These are phyloP conservation scores for Thamnophis sirtalis DNA, from an alignment of 2,113 vertebrate species.

Conservation along the genomic window DNA sequence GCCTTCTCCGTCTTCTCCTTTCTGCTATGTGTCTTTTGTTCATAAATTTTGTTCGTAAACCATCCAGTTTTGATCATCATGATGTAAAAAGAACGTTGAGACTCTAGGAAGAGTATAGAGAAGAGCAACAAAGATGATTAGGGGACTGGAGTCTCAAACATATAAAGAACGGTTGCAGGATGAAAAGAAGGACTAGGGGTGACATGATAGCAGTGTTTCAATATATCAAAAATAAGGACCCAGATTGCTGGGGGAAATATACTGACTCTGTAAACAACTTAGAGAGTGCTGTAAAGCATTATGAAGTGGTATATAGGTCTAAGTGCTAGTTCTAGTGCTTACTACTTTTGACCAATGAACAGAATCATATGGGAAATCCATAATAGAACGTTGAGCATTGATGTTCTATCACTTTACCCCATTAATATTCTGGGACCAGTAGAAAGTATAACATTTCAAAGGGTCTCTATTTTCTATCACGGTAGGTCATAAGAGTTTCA, in stretches of 20 bases:
- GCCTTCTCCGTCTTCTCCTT: neutral
- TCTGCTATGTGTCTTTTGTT: neutral
- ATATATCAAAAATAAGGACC: neutral
- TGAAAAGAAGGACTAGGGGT: no score
- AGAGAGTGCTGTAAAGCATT: no score
- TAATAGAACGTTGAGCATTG: neutral
- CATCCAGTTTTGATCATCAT: no score
- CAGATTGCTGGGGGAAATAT: no score
- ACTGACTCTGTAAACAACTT: neutral
- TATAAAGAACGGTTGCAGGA: no score
- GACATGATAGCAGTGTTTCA: no score
- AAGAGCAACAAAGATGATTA: no score
- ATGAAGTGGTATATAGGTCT: neutral
- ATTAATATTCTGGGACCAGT: neutral
- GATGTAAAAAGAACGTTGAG: no score
- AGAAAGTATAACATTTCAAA: slow-evolving; percentile 30
- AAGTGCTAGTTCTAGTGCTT: neutral
- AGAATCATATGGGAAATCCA: neutral
- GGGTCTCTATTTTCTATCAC: neutral
- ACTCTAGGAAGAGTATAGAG: no score
- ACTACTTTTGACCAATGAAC: neutral
- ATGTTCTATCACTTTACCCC: neutral
- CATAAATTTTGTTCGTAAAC: neutral
- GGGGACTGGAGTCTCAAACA: no score
- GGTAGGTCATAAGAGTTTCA: slow-evolving; percentile 14